These are phyloP conservation scores for Chaetura pelagica DNA, from an alignment of 2,113 vertebrate species.

Conservation along the genomic window DNA sequence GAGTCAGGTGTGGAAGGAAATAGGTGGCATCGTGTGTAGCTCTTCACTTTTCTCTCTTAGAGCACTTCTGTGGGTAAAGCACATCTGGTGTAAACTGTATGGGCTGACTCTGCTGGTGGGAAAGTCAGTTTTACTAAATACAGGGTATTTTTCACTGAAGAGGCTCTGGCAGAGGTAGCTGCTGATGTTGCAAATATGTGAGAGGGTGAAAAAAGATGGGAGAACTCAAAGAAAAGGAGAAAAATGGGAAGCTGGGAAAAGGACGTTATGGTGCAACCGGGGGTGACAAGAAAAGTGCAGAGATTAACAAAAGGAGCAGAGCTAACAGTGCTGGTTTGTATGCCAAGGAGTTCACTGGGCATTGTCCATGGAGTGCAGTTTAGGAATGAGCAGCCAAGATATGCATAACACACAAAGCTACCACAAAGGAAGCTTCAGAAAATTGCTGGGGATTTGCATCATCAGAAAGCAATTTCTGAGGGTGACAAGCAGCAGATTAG, in stretches of 20 bases:
- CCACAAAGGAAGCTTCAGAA: neutral
- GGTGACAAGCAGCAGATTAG: neutral
- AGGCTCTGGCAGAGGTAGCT: neutral
- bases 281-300: neutral
- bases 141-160: neutral
- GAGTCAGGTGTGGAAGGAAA: neutral
- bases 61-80: neutral
- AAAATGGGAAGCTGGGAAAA: neutral
- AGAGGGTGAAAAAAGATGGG: neutral
- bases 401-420: neutral
- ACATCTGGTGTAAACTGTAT: fast-evolving
- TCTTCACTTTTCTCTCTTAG: neutral
- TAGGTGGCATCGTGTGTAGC: neutral
- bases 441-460: neutral
- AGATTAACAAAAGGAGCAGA: neutral
- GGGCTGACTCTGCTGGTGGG: neutral
- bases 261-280: fast-evolving
- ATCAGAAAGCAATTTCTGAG: neutral
- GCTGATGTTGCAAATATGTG: neutral
- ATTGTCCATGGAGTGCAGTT: neutral
- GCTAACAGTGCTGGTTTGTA: neutral
- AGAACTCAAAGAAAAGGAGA: neutral
- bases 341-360: neutral
- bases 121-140: neutral
- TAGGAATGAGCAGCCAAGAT: neutral